Evolutionary conservation across 2,113 vertebrate genomes (phyloP).

Genomic region (Mustelus asterias): DNA sequence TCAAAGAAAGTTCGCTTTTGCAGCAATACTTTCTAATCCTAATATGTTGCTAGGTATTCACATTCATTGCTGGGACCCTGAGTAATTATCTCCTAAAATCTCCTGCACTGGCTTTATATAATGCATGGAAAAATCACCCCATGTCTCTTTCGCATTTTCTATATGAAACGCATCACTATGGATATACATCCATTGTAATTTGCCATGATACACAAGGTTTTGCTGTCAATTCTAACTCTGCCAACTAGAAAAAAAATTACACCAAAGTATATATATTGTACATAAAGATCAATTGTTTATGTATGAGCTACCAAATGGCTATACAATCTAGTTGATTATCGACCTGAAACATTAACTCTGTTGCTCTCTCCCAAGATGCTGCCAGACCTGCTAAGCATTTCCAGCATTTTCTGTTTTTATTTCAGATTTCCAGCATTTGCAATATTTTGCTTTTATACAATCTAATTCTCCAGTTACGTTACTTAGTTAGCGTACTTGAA

Average conservation of each 20-base stretch:
- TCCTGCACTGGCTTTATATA: neutral
- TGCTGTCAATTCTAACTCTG: too few species aligned
- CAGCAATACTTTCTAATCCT: neutral
- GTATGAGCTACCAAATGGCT: neutral
- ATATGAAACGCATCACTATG: neutral
- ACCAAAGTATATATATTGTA: too few species aligned
- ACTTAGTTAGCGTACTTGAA: neutral
- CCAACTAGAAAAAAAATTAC: too few species aligned
- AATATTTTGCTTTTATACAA: neutral
- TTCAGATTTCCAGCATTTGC: neutral
- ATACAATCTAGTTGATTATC: neutral
- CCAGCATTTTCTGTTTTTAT: neutral
- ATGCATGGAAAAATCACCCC: neutral
- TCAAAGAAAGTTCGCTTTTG: neutral
- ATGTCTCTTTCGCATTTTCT: neutral
- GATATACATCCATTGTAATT: too few species aligned
- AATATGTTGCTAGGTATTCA: neutral
- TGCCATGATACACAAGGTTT: too few species aligned
- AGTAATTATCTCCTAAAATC: neutral
- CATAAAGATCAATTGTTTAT: neutral
- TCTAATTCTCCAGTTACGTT: neutral
- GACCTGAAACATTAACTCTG: too few species aligned
- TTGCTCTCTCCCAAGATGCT: neutral
- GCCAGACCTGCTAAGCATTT: neutral
- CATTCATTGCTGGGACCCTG: neutral